Evolutionary conservation across 2,888 invertebrate species (phyloP).

Genomic region (Caenorhabditis imperialis): DNA sequence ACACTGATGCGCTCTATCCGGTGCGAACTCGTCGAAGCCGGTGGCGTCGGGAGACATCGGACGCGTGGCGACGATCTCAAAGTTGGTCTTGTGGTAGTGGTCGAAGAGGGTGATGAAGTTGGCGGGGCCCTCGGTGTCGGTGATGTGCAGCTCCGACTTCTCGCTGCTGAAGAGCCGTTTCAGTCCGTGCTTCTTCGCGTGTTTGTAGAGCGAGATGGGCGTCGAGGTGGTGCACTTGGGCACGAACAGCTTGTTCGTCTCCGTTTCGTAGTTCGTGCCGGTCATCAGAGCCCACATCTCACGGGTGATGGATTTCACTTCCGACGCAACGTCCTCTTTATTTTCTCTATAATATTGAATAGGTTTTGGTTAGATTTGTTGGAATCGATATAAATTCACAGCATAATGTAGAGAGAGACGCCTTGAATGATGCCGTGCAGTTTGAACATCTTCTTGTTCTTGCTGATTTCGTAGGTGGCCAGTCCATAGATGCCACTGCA

Average conservation of each 20-base stretch:
- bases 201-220: slow-evolving; percentile 31
- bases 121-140: background rate
- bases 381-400: slow-evolving; percentile 6
- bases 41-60: background rate
- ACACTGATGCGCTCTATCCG: slow-evolving; percentile 23
- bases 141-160: slow-evolving; percentile 28
- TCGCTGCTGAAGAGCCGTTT: slow-evolving; percentile 26
- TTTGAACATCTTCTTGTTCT: background rate
- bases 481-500: background rate
- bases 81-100: slow-evolving; percentile 44
- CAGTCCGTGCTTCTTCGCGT: slow-evolving; percentile 18
- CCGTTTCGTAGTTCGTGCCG: too few species aligned
- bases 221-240: slow-evolving; percentile 28
- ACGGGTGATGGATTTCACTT: background rate
- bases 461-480: background rate
- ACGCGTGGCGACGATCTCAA: slow-evolving; percentile 8
- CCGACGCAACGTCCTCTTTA: too few species aligned
- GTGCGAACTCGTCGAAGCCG: slow-evolving; percentile 10
- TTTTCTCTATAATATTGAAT: too few species aligned
- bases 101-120: slow-evolving; percentile 45
- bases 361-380: too few species aligned
- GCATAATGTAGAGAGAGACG: slow-evolving; percentile 14
- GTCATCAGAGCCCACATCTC: too few species aligned
- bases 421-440: slow-evolving; percentile 8
- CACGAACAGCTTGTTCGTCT: background rate